Percentiles rank a stretch among this genome's conserved stretches.
These are phyloP conservation scores for Pollenia amentaria DNA, from an alignment of 2,888 invertebrate species.

Conservation along the genomic window DNA sequence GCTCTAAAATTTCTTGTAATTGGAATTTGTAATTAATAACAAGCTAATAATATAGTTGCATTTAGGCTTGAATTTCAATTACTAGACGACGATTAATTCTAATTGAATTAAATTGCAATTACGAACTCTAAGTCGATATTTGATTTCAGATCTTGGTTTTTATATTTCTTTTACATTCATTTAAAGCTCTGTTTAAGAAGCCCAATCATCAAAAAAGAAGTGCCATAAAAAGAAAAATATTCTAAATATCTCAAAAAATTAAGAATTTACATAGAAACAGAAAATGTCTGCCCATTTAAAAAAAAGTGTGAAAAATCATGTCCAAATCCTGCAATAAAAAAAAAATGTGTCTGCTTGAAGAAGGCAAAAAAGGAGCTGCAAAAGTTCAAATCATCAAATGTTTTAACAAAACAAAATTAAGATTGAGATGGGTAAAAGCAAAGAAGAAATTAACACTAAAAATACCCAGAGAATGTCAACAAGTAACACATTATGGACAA, in stretches of 20 bases:
- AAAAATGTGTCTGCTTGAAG: background rate
- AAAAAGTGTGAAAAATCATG: conserved; percentile 57
- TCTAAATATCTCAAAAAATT: background rate
- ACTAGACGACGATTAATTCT: too few species aligned
- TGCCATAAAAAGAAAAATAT: background rate
- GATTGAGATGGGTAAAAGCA: conserved; percentile 13
- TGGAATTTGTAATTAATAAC: too few species aligned
- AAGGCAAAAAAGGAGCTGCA: background rate
- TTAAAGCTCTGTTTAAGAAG: background rate
- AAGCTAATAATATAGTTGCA: too few species aligned
- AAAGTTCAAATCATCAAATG: conserved; percentile 54
- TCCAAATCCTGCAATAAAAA: background rate
- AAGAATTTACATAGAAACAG: conserved; percentile 1
- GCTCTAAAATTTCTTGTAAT: too few species aligned
- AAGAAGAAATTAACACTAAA: background rate
- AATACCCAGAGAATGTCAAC: background rate
- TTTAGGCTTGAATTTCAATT: too few species aligned
- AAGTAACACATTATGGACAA: background rate
- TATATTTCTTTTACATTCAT: too few species aligned
- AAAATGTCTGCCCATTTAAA: background rate
- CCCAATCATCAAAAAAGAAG: conserved; percentile 8
- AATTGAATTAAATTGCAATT: too few species aligned
- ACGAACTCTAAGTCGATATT: too few species aligned
- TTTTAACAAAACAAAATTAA: conserved; percentile 33
- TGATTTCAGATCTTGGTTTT: too few species aligned